Evolutionary conservation across 1,140 invertebrate species (phyloP).

Genomic region (Euschistus heros): DNA sequence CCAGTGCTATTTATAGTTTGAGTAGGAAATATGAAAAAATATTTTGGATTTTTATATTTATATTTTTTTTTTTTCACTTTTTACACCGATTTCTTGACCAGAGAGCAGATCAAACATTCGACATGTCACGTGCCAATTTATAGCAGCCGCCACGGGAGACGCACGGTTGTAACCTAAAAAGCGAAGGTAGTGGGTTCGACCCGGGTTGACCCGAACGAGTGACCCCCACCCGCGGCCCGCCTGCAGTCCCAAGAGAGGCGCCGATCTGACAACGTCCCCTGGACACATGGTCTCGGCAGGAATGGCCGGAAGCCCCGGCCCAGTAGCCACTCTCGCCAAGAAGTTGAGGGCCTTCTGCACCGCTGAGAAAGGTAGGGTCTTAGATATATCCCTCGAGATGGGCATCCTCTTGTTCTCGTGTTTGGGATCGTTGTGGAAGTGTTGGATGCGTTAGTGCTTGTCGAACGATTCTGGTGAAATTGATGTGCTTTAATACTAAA

Average conservation of each 20-base stretch:
- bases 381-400: background rate
- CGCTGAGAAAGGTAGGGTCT: background rate
- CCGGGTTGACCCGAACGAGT: background rate
- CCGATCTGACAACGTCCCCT: background rate
- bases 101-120: no score
- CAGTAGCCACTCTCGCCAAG: background rate
- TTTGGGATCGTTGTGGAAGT: no score
- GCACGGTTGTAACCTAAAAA: background rate
- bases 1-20: no score
- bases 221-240: background rate
- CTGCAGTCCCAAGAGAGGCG: background rate
- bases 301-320: background rate
- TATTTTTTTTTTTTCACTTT: no score
- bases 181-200: background rate
- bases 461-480: no score
- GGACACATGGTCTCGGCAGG: constrained; percentile 7
- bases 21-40: no score
- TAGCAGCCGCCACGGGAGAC: no score
- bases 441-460: no score
- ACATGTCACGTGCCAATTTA: no score
- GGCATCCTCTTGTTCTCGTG: background rate
- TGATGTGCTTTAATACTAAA: no score
- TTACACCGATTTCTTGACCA: no score
- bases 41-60: no score
- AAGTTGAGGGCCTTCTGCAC: constrained; percentile 1